Evolutionary conservation across 2,888 invertebrate species (phyloP).

Genomic region (Noctua janthe): DNA sequence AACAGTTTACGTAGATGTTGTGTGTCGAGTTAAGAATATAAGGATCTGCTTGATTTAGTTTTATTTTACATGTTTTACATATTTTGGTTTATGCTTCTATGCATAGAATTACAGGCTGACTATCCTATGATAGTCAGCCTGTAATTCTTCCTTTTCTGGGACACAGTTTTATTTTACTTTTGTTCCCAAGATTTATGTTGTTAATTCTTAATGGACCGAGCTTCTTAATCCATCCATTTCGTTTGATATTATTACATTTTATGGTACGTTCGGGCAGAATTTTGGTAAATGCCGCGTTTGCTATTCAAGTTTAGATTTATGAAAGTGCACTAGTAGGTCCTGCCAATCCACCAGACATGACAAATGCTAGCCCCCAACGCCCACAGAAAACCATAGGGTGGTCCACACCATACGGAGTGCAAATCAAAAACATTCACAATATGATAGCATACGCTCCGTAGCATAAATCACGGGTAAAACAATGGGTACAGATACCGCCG

Average conservation of each 20-base stretch:
- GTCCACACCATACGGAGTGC: constrained; percentile 54
- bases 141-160: not conserved
- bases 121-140: not conserved
- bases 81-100: not conserved
- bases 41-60: not conserved
- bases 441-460: constrained; percentile 50
- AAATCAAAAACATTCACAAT: constrained; percentile 64
- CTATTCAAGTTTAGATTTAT: not conserved
- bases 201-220: not conserved
- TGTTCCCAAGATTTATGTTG: not conserved
- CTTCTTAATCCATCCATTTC: not conserved
- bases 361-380: constrained; percentile 14
- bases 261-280: not conserved
- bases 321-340: not conserved
- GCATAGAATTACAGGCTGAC: too few species aligned
- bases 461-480: constrained; percentile 67
- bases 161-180: not conserved
- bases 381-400: constrained; percentile 51
- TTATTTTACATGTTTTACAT: not conserved
- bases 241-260: not conserved
- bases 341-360: not conserved
- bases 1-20: not conserved
- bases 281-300: not conserved
- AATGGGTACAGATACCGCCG: constrained; percentile 62
- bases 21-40: not conserved